phyloP scores from a whole-genome alignment of 2,888 invertebrate genomes.

The Koerneria pararmatus region DNA sequence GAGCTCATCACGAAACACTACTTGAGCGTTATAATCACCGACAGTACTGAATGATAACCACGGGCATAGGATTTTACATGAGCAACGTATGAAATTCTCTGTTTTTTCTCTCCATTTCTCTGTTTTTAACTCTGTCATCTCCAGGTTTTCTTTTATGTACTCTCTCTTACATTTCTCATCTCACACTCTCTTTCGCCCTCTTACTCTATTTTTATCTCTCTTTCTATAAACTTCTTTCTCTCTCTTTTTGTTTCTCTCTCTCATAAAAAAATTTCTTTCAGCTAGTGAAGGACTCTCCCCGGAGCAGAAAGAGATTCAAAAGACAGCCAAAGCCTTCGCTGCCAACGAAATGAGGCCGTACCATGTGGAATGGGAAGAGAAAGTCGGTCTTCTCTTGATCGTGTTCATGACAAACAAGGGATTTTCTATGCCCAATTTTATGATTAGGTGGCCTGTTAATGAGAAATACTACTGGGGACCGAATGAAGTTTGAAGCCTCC shows the following conservation, averaged over 20 bases:
- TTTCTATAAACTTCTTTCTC: too few relatives aligned
- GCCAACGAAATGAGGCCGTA: conserved; percentile 65
- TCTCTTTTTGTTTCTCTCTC: too few relatives aligned
- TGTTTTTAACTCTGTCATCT: too few relatives aligned
- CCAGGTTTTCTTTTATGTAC: too few relatives aligned
- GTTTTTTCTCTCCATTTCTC: too few relatives aligned
- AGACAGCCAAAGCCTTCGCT: conserved; percentile 65
- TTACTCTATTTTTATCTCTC: too few relatives aligned
- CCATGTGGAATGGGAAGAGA: conserved; percentile 67
- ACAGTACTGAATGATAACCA: too few relatives aligned
- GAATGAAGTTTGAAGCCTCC: not conserved
- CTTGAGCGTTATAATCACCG: too few relatives aligned
- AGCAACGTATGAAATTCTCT: too few relatives aligned
- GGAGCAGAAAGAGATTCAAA: conserved; percentile 65
- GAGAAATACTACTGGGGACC: not conserved
- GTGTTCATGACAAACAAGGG: not conserved
- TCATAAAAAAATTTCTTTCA: conserved; percentile 32
- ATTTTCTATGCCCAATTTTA: not conserved
- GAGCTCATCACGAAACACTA: too few relatives aligned
- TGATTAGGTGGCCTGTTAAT: conserved; percentile 16
- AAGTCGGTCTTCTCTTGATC: conserved; percentile 57
- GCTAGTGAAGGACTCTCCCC: conserved; percentile 63
- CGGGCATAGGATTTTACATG: too few relatives aligned
- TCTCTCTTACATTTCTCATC: conserved; percentile 26
- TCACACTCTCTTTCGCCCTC: not conserved